Evolutionary conservation across 2,888 invertebrate genomes (phyloP), one percentile per base, ranked within the genome.

Genomic region (Acanthosepion lycidas): DNA sequence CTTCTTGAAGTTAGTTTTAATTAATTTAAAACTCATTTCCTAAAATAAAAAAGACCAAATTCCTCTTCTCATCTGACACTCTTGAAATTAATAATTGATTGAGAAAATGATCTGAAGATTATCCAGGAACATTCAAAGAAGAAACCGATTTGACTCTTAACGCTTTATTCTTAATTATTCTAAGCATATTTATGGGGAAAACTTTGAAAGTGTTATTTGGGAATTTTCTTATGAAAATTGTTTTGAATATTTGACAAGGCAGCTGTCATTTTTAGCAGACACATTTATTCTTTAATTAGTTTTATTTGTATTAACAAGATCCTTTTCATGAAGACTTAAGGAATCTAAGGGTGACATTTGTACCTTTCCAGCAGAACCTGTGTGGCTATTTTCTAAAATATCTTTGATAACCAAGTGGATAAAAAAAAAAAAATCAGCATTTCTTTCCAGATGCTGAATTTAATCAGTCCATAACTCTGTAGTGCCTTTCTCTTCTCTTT

Each of bases 1-100:
- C n/a, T 78, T 78, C 78, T 78, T 78, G n/a, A n/a, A 78, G 78
- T 15, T 78, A 15, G 15, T 20, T 78, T 78, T 78, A 78, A 78
- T 78, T 33, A n/a, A 78, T 78, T 78, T 78, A 78, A 78, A 78
- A 78, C 78, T n/a, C n/a, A n/a, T 78, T 78, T n/a, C 23, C n/a
- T 33, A 33, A 78, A 78, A 78, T 5, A 78, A 28, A 78, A 33
- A n/a, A n/a, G 15, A 78, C 18, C 9, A 18, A 78, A 78, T 78
- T 15, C 12, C n/a, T n/a, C 4, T 78, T 78, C 78, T n/a, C n/a
- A 23, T 59, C 23, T 59, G 59, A 59, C 59, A 59, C 59, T 20
- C n/a, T n/a, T 78, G n/a, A 78, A n/a, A 78, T 78, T 78, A 78
- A 78, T 78, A 78, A 78, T 78, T 78, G n/a, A 78, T 78, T 78